Evolutionary conservation across 2,797 vertebrate species (phyloP).

Genomic region (Austrolebias charrua): DNA sequence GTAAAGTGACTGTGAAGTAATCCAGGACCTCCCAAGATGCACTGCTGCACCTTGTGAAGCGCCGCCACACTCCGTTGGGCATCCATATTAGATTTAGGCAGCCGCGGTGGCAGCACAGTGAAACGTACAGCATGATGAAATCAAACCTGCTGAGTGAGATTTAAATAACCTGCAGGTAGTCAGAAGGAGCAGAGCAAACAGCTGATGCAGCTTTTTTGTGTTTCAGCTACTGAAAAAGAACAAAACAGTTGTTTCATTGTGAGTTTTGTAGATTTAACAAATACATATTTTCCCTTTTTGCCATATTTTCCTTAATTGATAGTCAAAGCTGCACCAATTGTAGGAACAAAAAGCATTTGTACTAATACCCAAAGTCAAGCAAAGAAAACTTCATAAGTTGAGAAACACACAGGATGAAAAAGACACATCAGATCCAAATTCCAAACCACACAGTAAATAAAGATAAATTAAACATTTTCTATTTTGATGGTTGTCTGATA

Average conservation of each 20-base stretch:
- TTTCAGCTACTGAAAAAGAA: background rate
- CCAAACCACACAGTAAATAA: too few relatives aligned
- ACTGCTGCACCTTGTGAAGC: slow-evolving; percentile 11
- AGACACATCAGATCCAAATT: too few relatives aligned
- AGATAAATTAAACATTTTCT: too few relatives aligned
- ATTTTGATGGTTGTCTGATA: too few relatives aligned
- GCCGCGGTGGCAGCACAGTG: slow-evolving; percentile 4
- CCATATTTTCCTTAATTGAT: background rate
- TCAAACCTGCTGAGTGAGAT: slow-evolving; percentile 21
- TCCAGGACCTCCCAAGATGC: slow-evolving; percentile 35
- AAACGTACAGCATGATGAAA: slow-evolving; percentile 19
- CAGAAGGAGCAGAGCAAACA: background rate
- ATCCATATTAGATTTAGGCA: slow-evolving; percentile 18
- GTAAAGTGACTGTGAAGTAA: slow-evolving; percentile 22
- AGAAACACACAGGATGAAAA: too few relatives aligned
- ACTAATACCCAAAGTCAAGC: too few relatives aligned
- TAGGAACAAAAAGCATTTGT: too few relatives aligned
- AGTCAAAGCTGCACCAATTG: background rate
- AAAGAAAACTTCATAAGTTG: too few relatives aligned
- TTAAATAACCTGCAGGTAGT: slow-evolving; percentile 9
- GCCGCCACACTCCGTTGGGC: slow-evolving; percentile 5
- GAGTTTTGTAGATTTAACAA: background rate
- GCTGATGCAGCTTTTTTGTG: background rate
- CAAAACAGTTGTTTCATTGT: background rate
- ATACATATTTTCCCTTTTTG: background rate